These are phyloP conservation scores for Brachionichthys hirsutus DNA, from an alignment of 2,113 vertebrate genomes.

Conservation along the genomic window DNA sequence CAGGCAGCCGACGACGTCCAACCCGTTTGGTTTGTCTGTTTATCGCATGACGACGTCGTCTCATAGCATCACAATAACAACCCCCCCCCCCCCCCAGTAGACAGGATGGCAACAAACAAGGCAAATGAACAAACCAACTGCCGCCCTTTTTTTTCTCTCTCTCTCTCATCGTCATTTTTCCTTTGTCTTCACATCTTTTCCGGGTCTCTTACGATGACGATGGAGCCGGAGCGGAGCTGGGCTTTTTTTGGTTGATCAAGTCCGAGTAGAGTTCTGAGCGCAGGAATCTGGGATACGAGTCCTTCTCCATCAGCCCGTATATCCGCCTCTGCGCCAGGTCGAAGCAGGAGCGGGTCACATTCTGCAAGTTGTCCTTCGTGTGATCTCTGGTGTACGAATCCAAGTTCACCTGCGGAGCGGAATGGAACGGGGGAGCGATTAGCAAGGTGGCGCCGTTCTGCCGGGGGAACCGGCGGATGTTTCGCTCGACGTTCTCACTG, in stretches of 20 bases:
- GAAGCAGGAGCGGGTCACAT: slow-evolving; percentile 88
- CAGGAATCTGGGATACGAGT: slow-evolving; percentile 97
- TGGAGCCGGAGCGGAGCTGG: slow-evolving; percentile 84
- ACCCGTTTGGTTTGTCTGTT: too few relatives aligned
- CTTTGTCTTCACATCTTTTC: slow-evolving; percentile 24
- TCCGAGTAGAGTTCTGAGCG: slow-evolving; percentile 96
- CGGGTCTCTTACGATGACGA: slow-evolving; percentile 75
- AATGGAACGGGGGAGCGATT: not conserved
- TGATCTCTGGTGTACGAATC: slow-evolving; percentile 95
- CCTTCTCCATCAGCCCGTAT: slow-evolving; percentile 98
- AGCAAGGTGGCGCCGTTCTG: not conserved
- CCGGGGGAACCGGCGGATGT: not conserved
- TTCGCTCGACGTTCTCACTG: slow-evolving; percentile 33
- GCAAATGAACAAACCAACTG: slow-evolving; percentile 53
- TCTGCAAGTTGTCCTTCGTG: slow-evolving; percentile 96
- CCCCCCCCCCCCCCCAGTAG: too few relatives aligned
- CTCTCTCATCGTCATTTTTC: slow-evolving; percentile 31
- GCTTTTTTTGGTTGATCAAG: slow-evolving; percentile 94
- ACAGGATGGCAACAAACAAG: slow-evolving; percentile 66
- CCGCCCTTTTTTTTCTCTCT: slow-evolving; percentile 30
- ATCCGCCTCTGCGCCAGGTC: slow-evolving; percentile 95
- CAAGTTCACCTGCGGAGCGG: slow-evolving; percentile 87
- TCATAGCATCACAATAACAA: slow-evolving; percentile 34
- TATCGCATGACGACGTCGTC: slow-evolving; percentile 52
- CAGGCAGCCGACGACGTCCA: too few relatives aligned